These are phyloP conservation scores for Acanthochromis polyacanthus DNA, from an alignment of 2,113 vertebrate genomes.

Conservation along the genomic window DNA sequence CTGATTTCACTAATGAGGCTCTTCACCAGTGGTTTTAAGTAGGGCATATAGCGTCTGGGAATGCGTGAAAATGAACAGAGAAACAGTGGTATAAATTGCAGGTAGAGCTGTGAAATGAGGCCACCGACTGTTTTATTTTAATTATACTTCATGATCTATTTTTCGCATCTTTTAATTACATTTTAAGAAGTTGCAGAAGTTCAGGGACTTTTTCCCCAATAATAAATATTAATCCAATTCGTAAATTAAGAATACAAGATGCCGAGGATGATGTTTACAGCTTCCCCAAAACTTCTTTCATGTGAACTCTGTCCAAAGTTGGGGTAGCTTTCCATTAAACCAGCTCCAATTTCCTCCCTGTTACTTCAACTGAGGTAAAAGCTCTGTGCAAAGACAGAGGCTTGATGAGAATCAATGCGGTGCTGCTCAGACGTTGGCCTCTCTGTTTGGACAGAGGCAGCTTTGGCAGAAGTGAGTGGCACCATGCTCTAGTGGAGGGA, in stretches of 20 bases:
- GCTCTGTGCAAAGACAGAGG: slow-evolving; percentile 3
- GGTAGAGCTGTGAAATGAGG: slow-evolving; percentile 5
- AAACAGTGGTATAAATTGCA: background rate
- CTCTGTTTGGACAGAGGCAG: too few relatives aligned
- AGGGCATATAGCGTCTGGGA: slow-evolving; percentile 32
- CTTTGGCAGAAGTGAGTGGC: slow-evolving; percentile 5
- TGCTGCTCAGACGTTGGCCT: too few relatives aligned
- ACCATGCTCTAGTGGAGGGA: background rate
- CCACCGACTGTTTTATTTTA: background rate
- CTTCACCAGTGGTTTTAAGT: slow-evolving; percentile 46
- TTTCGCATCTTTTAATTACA: background rate
- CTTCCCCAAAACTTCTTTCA: too few relatives aligned
- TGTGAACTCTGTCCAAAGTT: too few relatives aligned
- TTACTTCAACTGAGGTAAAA: too few relatives aligned
- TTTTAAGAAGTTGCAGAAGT: background rate
- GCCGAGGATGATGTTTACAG: background rate
- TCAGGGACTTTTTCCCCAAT: background rate
- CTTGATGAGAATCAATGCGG: background rate
- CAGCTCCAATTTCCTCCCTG: too few relatives aligned
- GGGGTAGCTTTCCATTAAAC: too few relatives aligned
- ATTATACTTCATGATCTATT: background rate
- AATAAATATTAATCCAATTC: too few relatives aligned
- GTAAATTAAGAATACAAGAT: too few relatives aligned
- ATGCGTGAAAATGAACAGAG: slow-evolving; percentile 5
- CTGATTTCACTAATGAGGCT: slow-evolving; percentile 66